A percentile compares a stretch with the other conserved stretches of the same genome.
phyloP scores from a whole-genome alignment of 2,888 invertebrate genomes.

The Drosophila helvetica region DNA sequence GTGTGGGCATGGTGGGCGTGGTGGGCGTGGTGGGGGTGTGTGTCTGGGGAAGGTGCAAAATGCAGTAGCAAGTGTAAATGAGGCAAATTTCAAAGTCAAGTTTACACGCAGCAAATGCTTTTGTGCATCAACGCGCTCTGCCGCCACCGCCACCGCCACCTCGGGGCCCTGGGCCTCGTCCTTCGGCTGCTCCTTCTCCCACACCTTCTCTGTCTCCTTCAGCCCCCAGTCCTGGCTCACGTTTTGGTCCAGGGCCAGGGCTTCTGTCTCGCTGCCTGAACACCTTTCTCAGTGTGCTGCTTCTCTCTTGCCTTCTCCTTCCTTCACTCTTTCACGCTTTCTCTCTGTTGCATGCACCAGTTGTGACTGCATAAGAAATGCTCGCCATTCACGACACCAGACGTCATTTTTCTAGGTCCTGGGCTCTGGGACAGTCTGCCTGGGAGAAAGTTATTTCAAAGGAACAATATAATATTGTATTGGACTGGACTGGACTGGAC shows the following conservation, averaged over 20 bases:
- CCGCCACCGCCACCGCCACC: too few species aligned
- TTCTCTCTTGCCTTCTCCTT: not conserved
- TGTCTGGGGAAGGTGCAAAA: slow-evolving; percentile 57
- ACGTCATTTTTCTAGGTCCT: slow-evolving; percentile 4
- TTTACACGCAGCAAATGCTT: slow-evolving; percentile 75
- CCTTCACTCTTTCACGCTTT: not conserved
- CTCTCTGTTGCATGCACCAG: slow-evolving; percentile 16
- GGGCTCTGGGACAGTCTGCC: not conserved
- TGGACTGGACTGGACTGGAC: too few species aligned
- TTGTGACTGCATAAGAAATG: slow-evolving; percentile 26
- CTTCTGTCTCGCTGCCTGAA: not conserved
- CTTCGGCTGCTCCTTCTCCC: slow-evolving; percentile 2
- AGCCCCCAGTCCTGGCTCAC: slow-evolving; percentile 5
- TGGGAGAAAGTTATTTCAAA: too few species aligned
- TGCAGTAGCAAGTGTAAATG: slow-evolving; percentile 71
- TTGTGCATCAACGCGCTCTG: slow-evolving; percentile 60
- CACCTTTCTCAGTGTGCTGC: not conserved
- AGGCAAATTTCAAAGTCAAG: slow-evolving; percentile 78
- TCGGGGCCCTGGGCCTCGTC: not conserved
- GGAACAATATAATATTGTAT: too few species aligned
- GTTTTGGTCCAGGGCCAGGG: slow-evolving; percentile 6
- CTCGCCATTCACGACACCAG: slow-evolving; percentile 13
- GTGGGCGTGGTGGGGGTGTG: not conserved
- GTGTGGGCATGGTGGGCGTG: not conserved
- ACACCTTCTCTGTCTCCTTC: not conserved